phyloP scores from a whole-genome alignment of 2,888 invertebrate genomes.

The Scrobipalpa atriplicella region DNA sequence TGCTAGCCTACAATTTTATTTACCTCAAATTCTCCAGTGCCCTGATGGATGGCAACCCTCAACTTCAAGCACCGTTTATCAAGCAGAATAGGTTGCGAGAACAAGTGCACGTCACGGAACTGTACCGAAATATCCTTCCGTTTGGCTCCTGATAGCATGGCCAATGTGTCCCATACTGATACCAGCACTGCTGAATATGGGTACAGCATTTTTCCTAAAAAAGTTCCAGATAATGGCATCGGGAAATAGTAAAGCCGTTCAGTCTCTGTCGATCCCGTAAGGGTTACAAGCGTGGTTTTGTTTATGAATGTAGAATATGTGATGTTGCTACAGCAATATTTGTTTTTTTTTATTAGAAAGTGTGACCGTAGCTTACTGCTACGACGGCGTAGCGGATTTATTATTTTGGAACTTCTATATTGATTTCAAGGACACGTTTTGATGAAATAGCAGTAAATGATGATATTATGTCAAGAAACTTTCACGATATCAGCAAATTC shows the following conservation, averaged over 20 bases:
- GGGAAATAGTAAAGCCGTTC: neutral
- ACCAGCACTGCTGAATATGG: constrained; percentile 90
- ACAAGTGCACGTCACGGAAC: constrained; percentile 84
- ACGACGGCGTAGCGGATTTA: too few species aligned
- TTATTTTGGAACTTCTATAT: too few species aligned
- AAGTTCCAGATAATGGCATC: too few species aligned
- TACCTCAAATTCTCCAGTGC: constrained; percentile 84
- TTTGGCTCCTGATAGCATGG: constrained; percentile 79
- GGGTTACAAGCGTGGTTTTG: neutral
- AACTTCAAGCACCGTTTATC: constrained; percentile 79
- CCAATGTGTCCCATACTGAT: constrained; percentile 88
- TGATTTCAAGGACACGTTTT: neutral
- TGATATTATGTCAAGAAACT: neutral
- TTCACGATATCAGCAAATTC: neutral
- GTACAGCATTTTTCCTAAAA: constrained; percentile 83
- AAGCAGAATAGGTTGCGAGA: constrained; percentile 81
- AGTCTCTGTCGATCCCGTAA: neutral
- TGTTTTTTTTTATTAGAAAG: too few species aligned
- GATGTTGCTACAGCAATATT: too few species aligned
- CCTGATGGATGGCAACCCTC: constrained; percentile 83
- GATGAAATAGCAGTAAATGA: neutral
- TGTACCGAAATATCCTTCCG: constrained; percentile 86
- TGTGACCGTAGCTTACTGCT: too few species aligned
- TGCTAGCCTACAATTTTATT: too few species aligned
- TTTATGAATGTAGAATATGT: too few species aligned